Conservation (phyloP, 2,888 invertebrate species). For the Chironomus tentans region DNA sequence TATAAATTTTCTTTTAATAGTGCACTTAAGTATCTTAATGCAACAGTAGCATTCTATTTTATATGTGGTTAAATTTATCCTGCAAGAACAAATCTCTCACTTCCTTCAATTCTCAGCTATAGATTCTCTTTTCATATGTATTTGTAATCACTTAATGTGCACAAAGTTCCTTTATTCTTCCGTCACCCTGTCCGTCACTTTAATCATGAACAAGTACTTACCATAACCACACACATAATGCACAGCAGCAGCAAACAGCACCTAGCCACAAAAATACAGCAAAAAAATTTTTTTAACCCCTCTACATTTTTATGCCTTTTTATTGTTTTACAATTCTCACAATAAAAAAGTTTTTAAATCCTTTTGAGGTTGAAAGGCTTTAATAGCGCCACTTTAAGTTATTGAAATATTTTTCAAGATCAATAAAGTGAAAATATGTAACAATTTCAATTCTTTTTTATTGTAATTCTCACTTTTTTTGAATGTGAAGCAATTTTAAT, state of each 20-base stretch:
- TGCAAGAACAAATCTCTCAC: too few relatives aligned
- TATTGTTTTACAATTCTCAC: background rate
- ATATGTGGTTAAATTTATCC: too few relatives aligned
- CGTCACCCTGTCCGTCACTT: background rate
- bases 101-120: too few relatives aligned
- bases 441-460: too few relatives aligned
- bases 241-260: background rate
- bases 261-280: background rate
- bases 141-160: constrained; percentile 1
- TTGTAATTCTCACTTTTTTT: too few relatives aligned
- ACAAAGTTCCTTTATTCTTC: background rate
- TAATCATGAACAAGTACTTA: background rate
- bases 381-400: background rate
- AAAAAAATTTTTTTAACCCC: background rate
- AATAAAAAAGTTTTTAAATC: background rate
- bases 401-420: background rate
- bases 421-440: too few relatives aligned
- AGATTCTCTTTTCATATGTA: background rate
- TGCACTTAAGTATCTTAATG: too few relatives aligned
- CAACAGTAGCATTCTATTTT: too few relatives aligned
- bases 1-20: too few relatives aligned
- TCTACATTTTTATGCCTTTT: background rate
- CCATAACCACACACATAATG: constrained; percentile 2
- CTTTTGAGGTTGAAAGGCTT: background rate
- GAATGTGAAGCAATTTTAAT: too few relatives aligned